Percentiles rank a stretch among this genome's conserved stretches.
Evolutionary conservation across 2,113 vertebrate species (phyloP).

Genomic region (Corythaeola cristata): DNA sequence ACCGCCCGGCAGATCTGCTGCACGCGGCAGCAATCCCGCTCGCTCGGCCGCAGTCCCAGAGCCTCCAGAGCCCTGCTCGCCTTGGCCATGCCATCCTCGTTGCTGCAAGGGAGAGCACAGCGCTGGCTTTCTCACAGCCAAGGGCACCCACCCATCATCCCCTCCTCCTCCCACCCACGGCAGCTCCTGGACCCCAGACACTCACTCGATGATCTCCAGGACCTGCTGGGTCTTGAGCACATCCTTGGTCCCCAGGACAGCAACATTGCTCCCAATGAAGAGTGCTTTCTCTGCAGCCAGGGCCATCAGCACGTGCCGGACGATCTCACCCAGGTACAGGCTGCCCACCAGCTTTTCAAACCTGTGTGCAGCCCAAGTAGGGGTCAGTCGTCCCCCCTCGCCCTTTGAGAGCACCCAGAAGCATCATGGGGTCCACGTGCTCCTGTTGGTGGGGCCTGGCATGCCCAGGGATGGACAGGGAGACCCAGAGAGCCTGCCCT

Average conservation of each 20-base stretch:
- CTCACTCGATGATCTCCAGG: conserved; percentile 80
- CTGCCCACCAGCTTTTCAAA: conserved; percentile 90
- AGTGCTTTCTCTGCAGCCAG: conserved; percentile 71
- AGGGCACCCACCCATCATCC: not conserved
- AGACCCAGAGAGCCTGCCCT: not conserved
- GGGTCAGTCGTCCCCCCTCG: not conserved
- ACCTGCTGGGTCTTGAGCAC: conserved; percentile 73
- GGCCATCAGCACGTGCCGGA: conserved; percentile 70
- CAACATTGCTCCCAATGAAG: conserved; percentile 59
- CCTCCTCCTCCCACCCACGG: not conserved
- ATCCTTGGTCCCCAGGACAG: conserved; percentile 38
- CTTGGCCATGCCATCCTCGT: not conserved
- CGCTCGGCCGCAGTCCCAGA: conserved; percentile 65
- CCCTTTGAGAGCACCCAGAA: not conserved
- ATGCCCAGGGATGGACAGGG: not conserved
- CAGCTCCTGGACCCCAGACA: not conserved
- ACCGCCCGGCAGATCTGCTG: conserved; percentile 75
- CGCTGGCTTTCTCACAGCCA: fast-evolving
- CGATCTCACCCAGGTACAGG: conserved; percentile 83
- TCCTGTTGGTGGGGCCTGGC: not conserved
- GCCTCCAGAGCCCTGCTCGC: conserved; percentile 46
- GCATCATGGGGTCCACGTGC: not conserved
- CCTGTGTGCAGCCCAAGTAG: conserved; percentile 26
- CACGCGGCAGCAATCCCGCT: conserved; percentile 69
- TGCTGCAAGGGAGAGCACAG: conserved; percentile 47